Evolutionary conservation across 2,888 invertebrate genomes (phyloP).

Genomic region (Parapristionchus giblindavisi): DNA sequence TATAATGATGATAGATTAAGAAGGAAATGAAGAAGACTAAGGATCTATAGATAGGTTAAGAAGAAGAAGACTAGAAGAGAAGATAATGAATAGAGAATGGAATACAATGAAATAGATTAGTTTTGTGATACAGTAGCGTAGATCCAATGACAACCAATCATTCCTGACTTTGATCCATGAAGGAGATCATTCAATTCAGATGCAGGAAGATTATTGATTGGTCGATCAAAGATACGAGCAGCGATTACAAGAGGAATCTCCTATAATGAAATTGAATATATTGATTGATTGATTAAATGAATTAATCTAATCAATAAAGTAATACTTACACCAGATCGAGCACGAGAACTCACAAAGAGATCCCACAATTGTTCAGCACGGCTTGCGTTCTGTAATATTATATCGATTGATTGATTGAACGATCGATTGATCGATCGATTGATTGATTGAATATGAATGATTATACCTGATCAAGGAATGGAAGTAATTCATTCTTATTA

Average conservation of each 20-base stretch:
- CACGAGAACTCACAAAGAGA: conserved; percentile 66
- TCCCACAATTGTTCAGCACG: conserved; percentile 69
- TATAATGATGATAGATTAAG: not conserved
- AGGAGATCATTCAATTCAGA: conserved; percentile 65
- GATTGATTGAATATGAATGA: not conserved
- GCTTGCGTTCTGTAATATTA: conserved; percentile 55
- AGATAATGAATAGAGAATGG: not conserved
- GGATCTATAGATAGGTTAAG: not conserved
- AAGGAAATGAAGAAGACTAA: conserved; percentile 13
- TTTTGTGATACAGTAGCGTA: conserved; percentile 64
- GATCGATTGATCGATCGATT: not conserved
- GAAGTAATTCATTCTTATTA: conserved; percentile 66
- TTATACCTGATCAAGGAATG: conserved; percentile 66
- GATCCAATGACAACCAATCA: conserved; percentile 69
- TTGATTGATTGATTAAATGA: not conserved
- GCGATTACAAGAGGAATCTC: conserved; percentile 68
- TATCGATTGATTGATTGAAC: not conserved
- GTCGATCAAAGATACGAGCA: conserved; percentile 66
- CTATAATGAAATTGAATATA: conserved; percentile 43
- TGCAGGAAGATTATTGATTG: conserved; percentile 65
- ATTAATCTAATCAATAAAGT: not conserved
- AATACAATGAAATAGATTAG: not conserved
- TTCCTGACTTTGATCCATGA: conserved; percentile 64
- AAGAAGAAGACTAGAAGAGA: conserved; percentile 6
- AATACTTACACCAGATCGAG: conserved; percentile 56